These are phyloP conservation scores for Zosterops borbonicus DNA, from an alignment of 2,113 vertebrate species.

Conservation along the genomic window DNA sequence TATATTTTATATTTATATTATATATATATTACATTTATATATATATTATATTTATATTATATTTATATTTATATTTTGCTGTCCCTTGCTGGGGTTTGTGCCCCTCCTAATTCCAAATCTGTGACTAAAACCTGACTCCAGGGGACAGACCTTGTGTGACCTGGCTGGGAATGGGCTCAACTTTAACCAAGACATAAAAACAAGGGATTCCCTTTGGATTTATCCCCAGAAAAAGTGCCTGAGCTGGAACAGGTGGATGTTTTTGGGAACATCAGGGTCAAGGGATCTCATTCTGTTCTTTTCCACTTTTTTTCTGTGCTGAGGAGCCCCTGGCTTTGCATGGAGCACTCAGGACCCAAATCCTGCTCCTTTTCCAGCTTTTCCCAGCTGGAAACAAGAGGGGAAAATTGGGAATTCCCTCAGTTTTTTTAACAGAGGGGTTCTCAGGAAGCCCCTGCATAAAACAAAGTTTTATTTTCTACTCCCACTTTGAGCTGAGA, in stretches of 20 bases:
- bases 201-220: not conserved
- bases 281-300: not conserved
- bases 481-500: not conserved
- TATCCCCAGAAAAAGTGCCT: not conserved
- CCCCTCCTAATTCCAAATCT: not conserved
- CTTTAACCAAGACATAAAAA: not conserved
- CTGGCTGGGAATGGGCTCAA: not conserved
- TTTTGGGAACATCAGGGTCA: not conserved
- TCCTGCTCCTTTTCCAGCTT: not conserved
- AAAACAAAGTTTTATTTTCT: not conserved
- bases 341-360: fast-evolving
- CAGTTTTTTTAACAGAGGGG: not conserved
- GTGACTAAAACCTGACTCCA: not conserved
- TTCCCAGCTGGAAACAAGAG: too few species aligned
- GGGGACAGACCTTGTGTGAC: not conserved
- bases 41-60: too few species aligned
- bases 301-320: not conserved
- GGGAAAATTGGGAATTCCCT: not conserved
- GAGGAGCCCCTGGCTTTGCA: not conserved
- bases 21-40: too few species aligned
- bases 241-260: not conserved
- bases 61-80: not conserved
- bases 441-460: not conserved
- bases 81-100: not conserved
- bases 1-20: too few species aligned